Conservation (phyloP, 2,888 invertebrate species). For the Meteorus cinctellus region DNA sequence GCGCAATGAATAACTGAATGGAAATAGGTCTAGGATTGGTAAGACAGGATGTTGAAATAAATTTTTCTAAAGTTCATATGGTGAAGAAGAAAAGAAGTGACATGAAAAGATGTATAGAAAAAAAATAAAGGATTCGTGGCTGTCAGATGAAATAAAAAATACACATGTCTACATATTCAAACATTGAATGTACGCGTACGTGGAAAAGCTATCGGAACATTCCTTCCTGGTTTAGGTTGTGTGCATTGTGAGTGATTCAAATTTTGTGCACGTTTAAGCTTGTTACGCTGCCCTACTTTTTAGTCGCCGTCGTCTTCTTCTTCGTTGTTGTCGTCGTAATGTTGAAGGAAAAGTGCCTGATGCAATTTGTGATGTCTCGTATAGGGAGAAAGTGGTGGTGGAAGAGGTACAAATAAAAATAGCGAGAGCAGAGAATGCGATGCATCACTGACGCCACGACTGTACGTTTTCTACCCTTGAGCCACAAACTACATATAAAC, state of each 20-base stretch:
- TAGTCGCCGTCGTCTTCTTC: constrained; percentile 1
- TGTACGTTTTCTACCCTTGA: constrained; percentile 11
- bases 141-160: neutral
- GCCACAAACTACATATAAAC: neutral
- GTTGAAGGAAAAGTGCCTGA: constrained; percentile 48
- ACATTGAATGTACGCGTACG: neutral
- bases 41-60: neutral
- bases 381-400: constrained; percentile 37
- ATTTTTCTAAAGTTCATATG: neutral
- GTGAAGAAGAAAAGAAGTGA: neutral
- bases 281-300: constrained; percentile 51
- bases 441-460: constrained; percentile 47
- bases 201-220: constrained; percentile 39
- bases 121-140: neutral
- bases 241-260: constrained; percentile 47
- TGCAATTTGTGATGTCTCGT: constrained; percentile 50
- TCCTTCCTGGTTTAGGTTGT: constrained; percentile 9
- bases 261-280: constrained; percentile 52
- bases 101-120: neutral
- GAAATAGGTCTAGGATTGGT: neutral
- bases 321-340: neutral
- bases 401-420: constrained; percentile 19
- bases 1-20: no score
- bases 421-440: constrained; percentile 31
- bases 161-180: neutral